Evolutionary conservation across 2,797 vertebrate species (phyloP).

Genomic region (Scyliorhinus canicula): DNA sequence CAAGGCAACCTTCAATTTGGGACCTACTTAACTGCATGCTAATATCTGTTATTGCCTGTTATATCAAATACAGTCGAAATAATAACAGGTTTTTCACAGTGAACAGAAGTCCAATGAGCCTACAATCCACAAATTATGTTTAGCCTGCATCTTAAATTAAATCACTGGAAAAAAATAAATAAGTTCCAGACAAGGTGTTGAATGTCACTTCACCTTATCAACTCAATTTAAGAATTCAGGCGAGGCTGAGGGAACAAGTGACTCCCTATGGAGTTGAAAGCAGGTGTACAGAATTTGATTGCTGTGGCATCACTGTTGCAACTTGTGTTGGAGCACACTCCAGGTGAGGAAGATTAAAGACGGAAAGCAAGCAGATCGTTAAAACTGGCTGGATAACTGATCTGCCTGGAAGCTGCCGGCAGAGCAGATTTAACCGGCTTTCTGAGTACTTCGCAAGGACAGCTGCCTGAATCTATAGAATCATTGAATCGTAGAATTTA

Average conservation of each 20-base stretch:
- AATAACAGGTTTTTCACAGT: conserved; percentile 31
- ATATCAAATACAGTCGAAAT: conserved; percentile 36
- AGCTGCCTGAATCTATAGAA: neutral
- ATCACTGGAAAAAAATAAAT: conserved; percentile 19
- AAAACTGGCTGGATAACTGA: too few relatives aligned
- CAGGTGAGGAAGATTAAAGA: neutral
- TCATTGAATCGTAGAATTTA: too few relatives aligned
- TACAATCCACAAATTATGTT: conserved; percentile 23
- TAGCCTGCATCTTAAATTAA: conserved; percentile 36
- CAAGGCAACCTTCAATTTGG: conserved; percentile 30
- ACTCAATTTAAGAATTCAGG: neutral
- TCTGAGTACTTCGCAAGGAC: neutral
- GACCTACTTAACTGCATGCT: conserved; percentile 28
- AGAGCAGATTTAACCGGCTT: neutral
- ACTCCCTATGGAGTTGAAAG: neutral
- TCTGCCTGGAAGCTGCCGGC: neutral
- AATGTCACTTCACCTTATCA: conserved; percentile 7
- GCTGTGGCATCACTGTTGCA: neutral
- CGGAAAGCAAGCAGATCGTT: too few relatives aligned
- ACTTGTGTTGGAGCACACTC: neutral
- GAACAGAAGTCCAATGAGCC: neutral
- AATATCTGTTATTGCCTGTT: conserved; percentile 33
- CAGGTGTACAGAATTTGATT: too few relatives aligned
- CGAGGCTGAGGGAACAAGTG: neutral
- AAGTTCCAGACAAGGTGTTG: conserved; percentile 22